Evolutionary conservation across 1,140 invertebrate genomes (phyloP), one percentile per base, ranked within the genome.

Genomic region (Lepidotrigona ventralis): DNA sequence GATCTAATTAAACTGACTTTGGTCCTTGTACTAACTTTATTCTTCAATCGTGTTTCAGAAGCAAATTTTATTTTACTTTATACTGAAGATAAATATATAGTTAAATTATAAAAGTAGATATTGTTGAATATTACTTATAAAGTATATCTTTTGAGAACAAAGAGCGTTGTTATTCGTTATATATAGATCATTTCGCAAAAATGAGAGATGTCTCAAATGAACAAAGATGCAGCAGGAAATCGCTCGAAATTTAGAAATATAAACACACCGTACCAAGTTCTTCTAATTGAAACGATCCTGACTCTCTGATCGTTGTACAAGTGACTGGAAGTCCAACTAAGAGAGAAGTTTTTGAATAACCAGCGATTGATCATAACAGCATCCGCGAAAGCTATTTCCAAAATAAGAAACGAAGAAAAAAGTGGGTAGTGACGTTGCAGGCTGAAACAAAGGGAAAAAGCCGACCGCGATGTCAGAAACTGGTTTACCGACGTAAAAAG

Each of bases 401-500:
- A 29, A 33, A 15, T 46, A 54, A 54, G 15, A 39, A 4, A 12
- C 63, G 2, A 11, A 14, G 54, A 68, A 66, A 58, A 29, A 39
- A 17, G 19, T 26, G 23, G 19, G n/a, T 39, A 21, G 51, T 51
- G 17, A 46, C 26, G 54, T 69, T 63, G 46, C 66, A 51, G 64
- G 17, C 9, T 29, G 19, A 8, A 64, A 72, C 23, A 63, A 58
- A 72, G 56, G 51, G 17, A 56, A 69, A 78, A 56, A 68, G 26
- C 12, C 29, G 81, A 60, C 4, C 66, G 46, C 66, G 56, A 51
- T 2, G 19, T 51, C 54, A 78, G 64, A 69, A 86, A 86, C 60
- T 70, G 51, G 72, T 86, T 86, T 86, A 33, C 8, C 56, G 19
- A 26, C 12, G 71, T 75, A 69, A 84, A 76, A 71, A 60, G 21